Base-by-base conservation (phyloP, 2,888 invertebrate genomes). In the Standfussiana lucernea region DNA sequence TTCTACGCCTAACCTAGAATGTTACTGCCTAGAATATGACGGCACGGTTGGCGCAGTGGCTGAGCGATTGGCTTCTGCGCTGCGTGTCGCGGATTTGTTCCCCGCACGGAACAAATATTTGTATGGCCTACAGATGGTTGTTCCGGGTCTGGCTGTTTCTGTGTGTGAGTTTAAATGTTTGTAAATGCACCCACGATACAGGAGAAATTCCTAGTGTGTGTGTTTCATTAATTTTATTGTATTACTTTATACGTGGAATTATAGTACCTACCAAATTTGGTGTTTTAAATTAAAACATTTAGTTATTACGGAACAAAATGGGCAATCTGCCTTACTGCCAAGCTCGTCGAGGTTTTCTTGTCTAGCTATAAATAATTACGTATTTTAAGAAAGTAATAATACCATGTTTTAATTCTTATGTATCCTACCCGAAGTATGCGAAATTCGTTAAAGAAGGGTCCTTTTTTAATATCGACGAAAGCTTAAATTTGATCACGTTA, bases 401-500 rank as follows among this genome's bases (percentile, higher is more conserved):
- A 77, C 8, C 15, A 37, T n/a, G 13, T 62, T 45, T 32, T 40
- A 50, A 21, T 24, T 56, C 59, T 45, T 24, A 56, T n/a, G 3
- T 59, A 61, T 21, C 1, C 35, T 11, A 61, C 35, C 18, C 18
- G n/a, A 28, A 28, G 37, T 59, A 82, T 50, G 64, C 24, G 35
- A 78, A 65, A 72, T n/a, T 66, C 24, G 21, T 66, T 18, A 70
- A 70, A 59, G 24, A 67, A 59, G 13, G 32, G 56, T 69, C 75
- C 53, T 37, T 74, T 77, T 74, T 82, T 68, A 82, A 86, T 88
- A 79, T 82, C 68, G 73, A 24, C 24, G 77, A 67, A 72, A 69
- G 79, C 67, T 88, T 75, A 79, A 77, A 85, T 88, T 77, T 72
- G 77, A 86, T 88, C 75, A 67, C 75, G 82, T 79, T 76, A 82